phyloP scores from a whole-genome alignment of 2,888 invertebrate species.

The Caenorhabditis drosophilae region DNA sequence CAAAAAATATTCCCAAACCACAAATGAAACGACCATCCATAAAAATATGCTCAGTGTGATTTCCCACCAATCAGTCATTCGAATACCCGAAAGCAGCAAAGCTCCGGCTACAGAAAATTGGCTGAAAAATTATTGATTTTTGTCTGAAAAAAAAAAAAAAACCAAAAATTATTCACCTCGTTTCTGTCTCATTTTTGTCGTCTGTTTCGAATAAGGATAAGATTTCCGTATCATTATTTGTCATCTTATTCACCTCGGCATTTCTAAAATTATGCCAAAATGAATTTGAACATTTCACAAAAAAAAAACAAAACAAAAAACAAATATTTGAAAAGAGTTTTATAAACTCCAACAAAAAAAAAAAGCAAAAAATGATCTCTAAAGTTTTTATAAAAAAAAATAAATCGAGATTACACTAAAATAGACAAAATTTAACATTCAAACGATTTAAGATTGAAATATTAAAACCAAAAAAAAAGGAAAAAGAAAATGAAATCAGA shows the following conservation, averaged over 20 bases:
- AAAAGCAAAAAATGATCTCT: slow-evolving; percentile 2
- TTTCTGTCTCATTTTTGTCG: too few species aligned
- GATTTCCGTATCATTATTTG: too few species aligned
- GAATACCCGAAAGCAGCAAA: slow-evolving; percentile 41
- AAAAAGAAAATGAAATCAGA: slow-evolving; percentile 1
- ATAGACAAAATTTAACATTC: too few species aligned
- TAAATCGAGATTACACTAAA: not conserved
- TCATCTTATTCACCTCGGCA: too few species aligned
- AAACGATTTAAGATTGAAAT: too few species aligned
- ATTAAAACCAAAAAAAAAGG: too few species aligned
- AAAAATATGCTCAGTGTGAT: slow-evolving; percentile 56
- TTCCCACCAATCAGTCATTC: slow-evolving; percentile 54
- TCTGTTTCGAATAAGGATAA: too few species aligned
- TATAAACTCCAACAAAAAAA: not conserved
- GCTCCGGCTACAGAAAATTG: slow-evolving; percentile 41
- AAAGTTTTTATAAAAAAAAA: not conserved
- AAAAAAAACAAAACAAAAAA: not conserved
- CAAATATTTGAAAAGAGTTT: not conserved
- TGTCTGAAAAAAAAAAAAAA: not conserved
- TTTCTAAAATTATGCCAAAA: too few species aligned
- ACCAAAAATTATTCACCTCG: too few species aligned
- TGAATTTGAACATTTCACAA: too few species aligned
- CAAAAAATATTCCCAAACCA: slow-evolving; percentile 18
- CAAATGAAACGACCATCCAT: slow-evolving; percentile 57
- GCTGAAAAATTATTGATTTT: slow-evolving; percentile 7